Base-by-base conservation (phyloP, 64 coral and sea anemone genomes). In the Dendrophyllia cribrosa region DNA sequence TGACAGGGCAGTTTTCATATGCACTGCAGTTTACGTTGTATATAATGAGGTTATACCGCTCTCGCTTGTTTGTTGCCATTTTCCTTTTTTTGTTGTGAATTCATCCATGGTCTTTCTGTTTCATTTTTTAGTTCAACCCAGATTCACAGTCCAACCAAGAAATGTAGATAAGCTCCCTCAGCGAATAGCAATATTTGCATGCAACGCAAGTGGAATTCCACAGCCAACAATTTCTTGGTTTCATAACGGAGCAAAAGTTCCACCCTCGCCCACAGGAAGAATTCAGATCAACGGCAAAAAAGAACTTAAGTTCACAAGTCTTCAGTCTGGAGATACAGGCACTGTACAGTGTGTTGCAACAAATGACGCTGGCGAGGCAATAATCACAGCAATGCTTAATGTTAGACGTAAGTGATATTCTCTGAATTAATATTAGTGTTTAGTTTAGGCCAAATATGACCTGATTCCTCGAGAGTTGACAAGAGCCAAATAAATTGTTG, bases 271-370 rank as follows among this genome's bases (percentile, higher is more conserved):
- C 5, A 22, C 24, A 0, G 69, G 71, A 14, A 74, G 88, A 34
- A 53, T 65, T 63, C 53, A 62, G 16, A 86, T 96, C 21, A 93
- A 43, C 43, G 89, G 44, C 47, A 89, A 58, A 20, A 95, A 93
- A 19, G 95, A 96, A 3, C 56, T 96, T 12, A 96, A 65, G 55
- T 76, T 96, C 4, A 96, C 43, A 25, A 92, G 58, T 51, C 88
- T 96, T 17, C 79, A 92, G 43, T 51, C 70, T 22, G 92, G 78
- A 16, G 95, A 97, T 45, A 68, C 67, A 21, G 95, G 95, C 2
- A 78, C 72, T 23, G 89, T 94, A 24, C 95, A 97, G 50, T 97
- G 95, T 11, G 81, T 94, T 43, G 95, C 92, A 60, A 87, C 73
- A 53, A 97, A 97, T 75, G 76, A 83, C 21, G 95, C 66, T 13